Evolutionary conservation across 2,113 vertebrate genomes (phyloP).

Genomic region (Rhegmatorhina hoffmannsi): DNA sequence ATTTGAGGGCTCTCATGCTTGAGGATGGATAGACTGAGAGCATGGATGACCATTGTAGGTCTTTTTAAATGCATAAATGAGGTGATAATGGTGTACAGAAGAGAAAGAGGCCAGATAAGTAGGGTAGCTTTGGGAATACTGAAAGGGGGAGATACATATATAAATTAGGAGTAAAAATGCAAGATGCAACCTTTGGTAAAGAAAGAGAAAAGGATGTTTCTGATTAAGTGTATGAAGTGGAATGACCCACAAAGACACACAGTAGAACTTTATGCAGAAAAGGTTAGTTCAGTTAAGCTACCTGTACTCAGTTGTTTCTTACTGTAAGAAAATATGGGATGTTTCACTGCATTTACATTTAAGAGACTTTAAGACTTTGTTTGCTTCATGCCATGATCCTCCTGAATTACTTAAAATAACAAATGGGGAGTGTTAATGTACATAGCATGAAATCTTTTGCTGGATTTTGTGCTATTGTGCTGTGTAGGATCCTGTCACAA

Average conservation of each 20-base stretch:
- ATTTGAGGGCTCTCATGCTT: background rate
- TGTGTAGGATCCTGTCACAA: background rate
- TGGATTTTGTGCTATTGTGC: background rate
- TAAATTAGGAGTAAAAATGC: background rate
- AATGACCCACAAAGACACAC: background rate
- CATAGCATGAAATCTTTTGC: background rate
- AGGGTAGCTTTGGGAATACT: background rate
- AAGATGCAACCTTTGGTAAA: background rate
- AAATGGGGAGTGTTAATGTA: background rate
- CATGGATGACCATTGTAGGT: background rate
- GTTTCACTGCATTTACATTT: background rate
- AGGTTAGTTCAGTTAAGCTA: background rate
- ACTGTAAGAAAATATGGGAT: background rate
- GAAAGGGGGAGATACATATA: rapidly evolving
- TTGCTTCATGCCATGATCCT: background rate
- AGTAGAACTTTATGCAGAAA: background rate
- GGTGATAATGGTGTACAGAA: background rate
- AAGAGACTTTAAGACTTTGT: background rate
- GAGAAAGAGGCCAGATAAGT: background rate
- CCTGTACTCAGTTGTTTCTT: background rate
- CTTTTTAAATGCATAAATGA: background rate
- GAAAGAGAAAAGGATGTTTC: background rate
- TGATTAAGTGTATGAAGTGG: background rate
- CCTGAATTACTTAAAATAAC: background rate
- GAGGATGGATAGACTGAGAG: background rate